Percentiles rank a stretch among this genome's conserved stretches.
Conservation (phyloP, 2,113 vertebrate genomes). For the Bufo gargarizans region DNA sequence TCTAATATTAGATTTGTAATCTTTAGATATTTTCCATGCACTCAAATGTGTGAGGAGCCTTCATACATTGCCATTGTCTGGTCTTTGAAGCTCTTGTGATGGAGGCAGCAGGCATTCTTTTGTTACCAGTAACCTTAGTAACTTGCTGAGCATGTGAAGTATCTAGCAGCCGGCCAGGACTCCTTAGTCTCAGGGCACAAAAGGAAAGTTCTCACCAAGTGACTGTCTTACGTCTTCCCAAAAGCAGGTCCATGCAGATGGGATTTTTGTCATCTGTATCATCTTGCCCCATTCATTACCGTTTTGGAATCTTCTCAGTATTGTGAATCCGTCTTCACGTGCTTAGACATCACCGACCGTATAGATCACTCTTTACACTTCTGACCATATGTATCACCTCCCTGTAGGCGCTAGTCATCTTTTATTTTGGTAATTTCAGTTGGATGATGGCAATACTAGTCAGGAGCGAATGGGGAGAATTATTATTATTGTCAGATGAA, state of each 20-base stretch:
- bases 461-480: too few species aligned
- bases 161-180: conserved; percentile 12
- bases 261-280: neutral
- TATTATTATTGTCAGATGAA: too few species aligned
- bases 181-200: conserved; percentile 31
- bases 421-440: too few species aligned
- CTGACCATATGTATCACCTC: too few species aligned
- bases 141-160: conserved; percentile 49
- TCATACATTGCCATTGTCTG: neutral
- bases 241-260: neutral
- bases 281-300: neutral
- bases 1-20: too few species aligned
- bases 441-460: too few species aligned
- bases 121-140: conserved; percentile 51
- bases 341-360: too few species aligned
- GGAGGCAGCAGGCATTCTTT: conserved; percentile 44
- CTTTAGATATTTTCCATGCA: neutral
- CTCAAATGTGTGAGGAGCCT: neutral
- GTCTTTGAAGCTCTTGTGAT: conserved; percentile 14
- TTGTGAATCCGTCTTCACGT: neutral
- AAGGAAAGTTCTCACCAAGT: conserved; percentile 24
- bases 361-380: too few species aligned
- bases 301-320: neutral
- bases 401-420: neutral
- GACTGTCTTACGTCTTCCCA: neutral